A percentile compares a stretch with the other conserved stretches of the same genome.
Conservation (phyloP, 2,113 vertebrate genomes). For the Passer montanus region DNA sequence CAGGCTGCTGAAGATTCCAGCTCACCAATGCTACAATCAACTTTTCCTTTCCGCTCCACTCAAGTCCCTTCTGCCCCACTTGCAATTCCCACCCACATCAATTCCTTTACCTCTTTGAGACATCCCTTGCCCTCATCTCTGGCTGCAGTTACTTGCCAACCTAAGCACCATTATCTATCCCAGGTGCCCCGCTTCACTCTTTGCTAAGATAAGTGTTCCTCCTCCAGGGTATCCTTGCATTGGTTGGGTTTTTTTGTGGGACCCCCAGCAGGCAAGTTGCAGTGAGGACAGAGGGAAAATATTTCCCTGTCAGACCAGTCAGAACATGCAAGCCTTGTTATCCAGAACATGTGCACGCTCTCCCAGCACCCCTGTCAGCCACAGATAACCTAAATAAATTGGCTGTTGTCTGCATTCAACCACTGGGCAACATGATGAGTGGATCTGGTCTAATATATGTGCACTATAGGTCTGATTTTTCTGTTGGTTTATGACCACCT, state of each 20-base stretch:
- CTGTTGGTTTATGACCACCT: slow-evolving; percentile 21
- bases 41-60: neutral
- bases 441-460: neutral
- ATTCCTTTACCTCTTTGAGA: neutral
- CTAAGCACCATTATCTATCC: neutral
- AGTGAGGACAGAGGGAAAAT: neutral
- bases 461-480: slow-evolving; percentile 9
- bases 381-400: slow-evolving; percentile 9
- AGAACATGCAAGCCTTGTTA: neutral
- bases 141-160: neutral
- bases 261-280: neutral
- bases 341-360: fast-evolving
- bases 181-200: neutral
- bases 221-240: neutral
- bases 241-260: neutral
- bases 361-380: neutral
- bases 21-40: neutral
- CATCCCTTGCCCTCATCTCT: neutral
- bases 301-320: neutral
- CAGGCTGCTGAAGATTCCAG: neutral
- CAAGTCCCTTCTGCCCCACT: neutral
- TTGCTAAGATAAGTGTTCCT: neutral
- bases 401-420: neutral
- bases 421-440: neutral
- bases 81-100: neutral